Conservation (phyloP, 2,888 invertebrate genomes). For the Lordiphosa andalusiaca region DNA sequence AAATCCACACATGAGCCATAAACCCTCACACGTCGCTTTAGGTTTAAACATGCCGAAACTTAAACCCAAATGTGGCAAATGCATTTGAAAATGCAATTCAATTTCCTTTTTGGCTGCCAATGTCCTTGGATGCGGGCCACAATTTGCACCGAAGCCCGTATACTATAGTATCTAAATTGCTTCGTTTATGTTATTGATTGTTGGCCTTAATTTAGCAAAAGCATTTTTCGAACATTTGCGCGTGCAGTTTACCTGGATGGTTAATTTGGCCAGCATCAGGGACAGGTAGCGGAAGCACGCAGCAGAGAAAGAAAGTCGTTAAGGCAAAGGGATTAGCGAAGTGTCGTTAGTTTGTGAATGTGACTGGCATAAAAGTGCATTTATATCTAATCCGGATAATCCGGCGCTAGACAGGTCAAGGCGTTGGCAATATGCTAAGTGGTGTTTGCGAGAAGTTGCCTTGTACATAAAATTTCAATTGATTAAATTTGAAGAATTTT, state of each 20-base stretch:
- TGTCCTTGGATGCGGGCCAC: constrained; percentile 15
- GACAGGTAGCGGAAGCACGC: constrained; percentile 6
- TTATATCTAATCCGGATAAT: too few relatives aligned
- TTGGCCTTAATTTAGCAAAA: constrained; percentile 44
- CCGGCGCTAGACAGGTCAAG: not conserved
- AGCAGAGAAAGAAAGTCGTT: constrained; percentile 3
- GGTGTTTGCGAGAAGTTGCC: too few relatives aligned
- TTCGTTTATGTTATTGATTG: constrained; percentile 45
- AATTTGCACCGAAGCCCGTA: constrained; percentile 15
- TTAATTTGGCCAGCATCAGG: constrained; percentile 36
- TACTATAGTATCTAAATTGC: constrained; percentile 10
- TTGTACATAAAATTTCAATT: too few relatives aligned
- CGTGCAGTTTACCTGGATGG: constrained; percentile 33
- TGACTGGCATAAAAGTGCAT: not conserved
- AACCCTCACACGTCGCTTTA: constrained; percentile 19
- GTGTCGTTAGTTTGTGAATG: constrained; percentile 9
- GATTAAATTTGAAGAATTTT: too few relatives aligned
- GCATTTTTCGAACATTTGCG: constrained; percentile 25
- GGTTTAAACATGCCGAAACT: constrained; percentile 27
- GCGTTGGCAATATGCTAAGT: too few relatives aligned
- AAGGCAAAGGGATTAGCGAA: constrained; percentile 20
- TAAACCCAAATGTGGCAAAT: constrained; percentile 38
- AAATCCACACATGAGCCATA: constrained; percentile 25
- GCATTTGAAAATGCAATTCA: constrained; percentile 66
- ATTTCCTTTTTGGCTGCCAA: constrained; percentile 40